Conservation (phyloP, 2,888 invertebrate genomes). For the Calameuta pallipes region DNA sequence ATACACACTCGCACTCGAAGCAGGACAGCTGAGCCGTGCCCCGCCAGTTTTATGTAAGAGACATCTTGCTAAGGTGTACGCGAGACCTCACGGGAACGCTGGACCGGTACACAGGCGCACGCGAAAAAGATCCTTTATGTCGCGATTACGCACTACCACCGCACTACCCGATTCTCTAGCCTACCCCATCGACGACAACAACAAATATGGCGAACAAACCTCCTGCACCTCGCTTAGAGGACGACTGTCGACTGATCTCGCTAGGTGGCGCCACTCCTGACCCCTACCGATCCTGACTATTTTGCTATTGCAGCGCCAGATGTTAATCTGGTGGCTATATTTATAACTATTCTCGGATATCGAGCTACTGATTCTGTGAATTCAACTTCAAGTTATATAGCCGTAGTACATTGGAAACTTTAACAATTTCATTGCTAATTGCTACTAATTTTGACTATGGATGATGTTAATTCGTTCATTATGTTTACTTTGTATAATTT, state of each 20-base stretch:
- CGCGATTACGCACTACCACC: slow-evolving; percentile 23
- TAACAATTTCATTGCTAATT: background rate
- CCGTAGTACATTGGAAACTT: background rate
- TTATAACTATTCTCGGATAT: background rate
- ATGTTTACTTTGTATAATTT: background rate
- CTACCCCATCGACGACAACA: slow-evolving; percentile 81
- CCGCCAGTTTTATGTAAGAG: slow-evolving; percentile 45
- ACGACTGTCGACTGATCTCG: slow-evolving; percentile 35
- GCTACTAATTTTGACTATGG: background rate
- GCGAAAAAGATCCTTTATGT: slow-evolving; percentile 19
- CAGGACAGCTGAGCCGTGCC: slow-evolving; percentile 52
- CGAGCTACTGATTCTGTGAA: background rate
- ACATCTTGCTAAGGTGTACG: slow-evolving; percentile 30
- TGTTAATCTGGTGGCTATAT: background rate
- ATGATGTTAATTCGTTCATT: background rate
- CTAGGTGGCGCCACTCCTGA: slow-evolving; percentile 38
- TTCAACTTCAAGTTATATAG: background rate
- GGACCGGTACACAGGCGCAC: slow-evolving; percentile 11
- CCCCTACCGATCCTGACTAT: background rate
- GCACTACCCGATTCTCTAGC: slow-evolving; percentile 42
- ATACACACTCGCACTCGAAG: slow-evolving; percentile 35
- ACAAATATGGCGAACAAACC: slow-evolving; percentile 80
- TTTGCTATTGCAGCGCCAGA: background rate
- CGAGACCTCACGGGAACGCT: slow-evolving; percentile 12
- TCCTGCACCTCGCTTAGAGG: slow-evolving; percentile 35